Conservation (phyloP, 2,113 vertebrate genomes). For the Malurus melanocephalus region DNA sequence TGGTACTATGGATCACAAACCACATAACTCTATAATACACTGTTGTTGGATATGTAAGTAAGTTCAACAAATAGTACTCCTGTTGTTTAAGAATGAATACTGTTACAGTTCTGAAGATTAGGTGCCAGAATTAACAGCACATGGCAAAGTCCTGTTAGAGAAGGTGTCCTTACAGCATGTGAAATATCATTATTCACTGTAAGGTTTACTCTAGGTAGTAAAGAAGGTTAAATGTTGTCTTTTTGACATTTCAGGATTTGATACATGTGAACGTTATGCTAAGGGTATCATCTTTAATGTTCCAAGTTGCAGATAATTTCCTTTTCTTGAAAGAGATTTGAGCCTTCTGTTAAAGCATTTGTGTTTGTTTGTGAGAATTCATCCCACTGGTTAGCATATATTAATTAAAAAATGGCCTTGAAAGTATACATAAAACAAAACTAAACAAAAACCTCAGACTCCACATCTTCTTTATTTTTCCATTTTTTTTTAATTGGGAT, state of each 20-base stretch:
- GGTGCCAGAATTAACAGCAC: neutral
- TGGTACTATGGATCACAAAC: neutral
- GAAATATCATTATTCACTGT: rapidly evolving
- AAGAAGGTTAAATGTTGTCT: neutral
- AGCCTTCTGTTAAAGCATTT: neutral
- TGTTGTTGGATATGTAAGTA: neutral
- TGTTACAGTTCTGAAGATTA: neutral
- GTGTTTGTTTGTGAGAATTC: neutral
- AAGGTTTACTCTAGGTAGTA: neutral
- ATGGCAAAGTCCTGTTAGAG: neutral
- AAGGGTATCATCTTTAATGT: neutral
- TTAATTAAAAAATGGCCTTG: neutral
- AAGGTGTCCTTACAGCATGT: neutral
- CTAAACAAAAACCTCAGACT: neutral
- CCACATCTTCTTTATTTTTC: neutral
- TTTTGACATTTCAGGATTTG: neutral
- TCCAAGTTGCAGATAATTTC: neutral
- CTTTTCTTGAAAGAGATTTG: neutral
- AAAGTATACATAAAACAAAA: neutral
- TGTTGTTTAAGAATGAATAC: neutral
- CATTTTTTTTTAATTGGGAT: neutral
- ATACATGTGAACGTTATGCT: neutral
- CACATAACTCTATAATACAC: neutral
- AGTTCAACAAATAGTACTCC: neutral
- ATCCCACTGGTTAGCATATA: neutral